Evolutionary conservation across 2,113 vertebrate species (phyloP).

Genomic region (Corydoras maculifer): DNA sequence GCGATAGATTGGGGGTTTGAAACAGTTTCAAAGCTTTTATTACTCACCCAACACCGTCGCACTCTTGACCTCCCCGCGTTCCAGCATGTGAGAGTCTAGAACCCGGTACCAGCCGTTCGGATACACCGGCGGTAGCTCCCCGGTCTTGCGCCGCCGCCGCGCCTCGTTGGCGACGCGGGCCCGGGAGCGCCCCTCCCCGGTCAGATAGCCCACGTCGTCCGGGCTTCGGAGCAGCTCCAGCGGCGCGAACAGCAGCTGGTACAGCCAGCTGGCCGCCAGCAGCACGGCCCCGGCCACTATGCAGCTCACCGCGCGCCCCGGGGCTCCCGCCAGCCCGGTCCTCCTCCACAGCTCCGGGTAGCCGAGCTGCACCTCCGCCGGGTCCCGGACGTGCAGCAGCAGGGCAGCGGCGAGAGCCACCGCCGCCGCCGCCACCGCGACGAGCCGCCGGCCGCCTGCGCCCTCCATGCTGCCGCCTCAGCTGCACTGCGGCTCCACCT

Average conservation of each 20-base stretch:
- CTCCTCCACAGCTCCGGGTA: slow-evolving; percentile 45
- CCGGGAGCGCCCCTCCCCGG: slow-evolving; percentile 56
- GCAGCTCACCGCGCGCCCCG: slow-evolving; percentile 38
- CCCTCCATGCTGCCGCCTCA: slow-evolving; percentile 33
- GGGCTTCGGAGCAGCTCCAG: slow-evolving; percentile 56
- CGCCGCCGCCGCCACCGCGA: slow-evolving; percentile 39
- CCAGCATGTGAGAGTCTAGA: slow-evolving; percentile 65
- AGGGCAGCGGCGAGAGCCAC: slow-evolving; percentile 44
- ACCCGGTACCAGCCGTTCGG: slow-evolving; percentile 78
- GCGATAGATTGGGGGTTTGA: too few species aligned
- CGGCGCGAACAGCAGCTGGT: slow-evolving; percentile 58
- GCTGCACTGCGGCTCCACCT: neutral
- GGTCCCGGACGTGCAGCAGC: slow-evolving; percentile 39
- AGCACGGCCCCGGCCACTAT: slow-evolving; percentile 40
- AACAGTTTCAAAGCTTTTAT: too few species aligned
- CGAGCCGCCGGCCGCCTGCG: slow-evolving; percentile 30
- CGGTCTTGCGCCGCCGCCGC: slow-evolving; percentile 63
- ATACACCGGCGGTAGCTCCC: slow-evolving; percentile 68
- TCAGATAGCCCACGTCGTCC: slow-evolving; percentile 69
- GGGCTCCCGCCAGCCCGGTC: slow-evolving; percentile 39
- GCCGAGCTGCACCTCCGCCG: slow-evolving; percentile 26
- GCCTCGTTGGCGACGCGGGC: slow-evolving; percentile 62
- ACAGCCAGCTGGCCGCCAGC: slow-evolving; percentile 48
- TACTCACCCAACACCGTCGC: slow-evolving; percentile 65
- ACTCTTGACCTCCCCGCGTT: slow-evolving; percentile 56